phyloP scores from a whole-genome alignment of 92 coral and sea anemone species.

The Anthopleura xanthogrammica region DNA sequence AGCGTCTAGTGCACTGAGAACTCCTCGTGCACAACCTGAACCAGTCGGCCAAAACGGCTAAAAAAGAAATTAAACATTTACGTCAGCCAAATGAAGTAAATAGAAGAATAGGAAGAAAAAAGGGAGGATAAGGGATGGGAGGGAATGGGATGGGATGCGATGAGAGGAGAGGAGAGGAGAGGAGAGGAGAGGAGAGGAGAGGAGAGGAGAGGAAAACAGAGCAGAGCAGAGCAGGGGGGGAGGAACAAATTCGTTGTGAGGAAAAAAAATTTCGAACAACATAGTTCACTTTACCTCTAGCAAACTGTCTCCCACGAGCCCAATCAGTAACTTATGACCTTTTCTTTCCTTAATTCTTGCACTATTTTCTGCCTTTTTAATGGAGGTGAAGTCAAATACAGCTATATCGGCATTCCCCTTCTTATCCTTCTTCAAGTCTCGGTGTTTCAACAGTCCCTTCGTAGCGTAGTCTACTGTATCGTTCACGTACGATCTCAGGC shows the following conservation, averaged over 20 bases:
- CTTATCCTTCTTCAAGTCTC: conserved; percentile 64
- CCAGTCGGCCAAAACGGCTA: conserved; percentile 99
- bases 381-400: conserved; percentile 95
- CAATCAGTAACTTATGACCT: conserved; percentile 82
- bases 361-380: conserved; percentile 92
- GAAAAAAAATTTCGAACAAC: neutral
- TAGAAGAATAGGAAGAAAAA: neutral
- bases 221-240: neutral
- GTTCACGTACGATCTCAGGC: conserved; percentile 61
- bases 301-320: conserved; percentile 93
- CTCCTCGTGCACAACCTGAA: conserved; percentile 99
- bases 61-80: neutral
- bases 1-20: conserved; percentile 93
- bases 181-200: too few species aligned
- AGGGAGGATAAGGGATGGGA: neutral
- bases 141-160: too few species aligned
- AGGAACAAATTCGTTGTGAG: neutral
- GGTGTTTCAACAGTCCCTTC: conserved; percentile 65
- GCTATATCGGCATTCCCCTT: conserved; percentile 70
- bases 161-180: too few species aligned
- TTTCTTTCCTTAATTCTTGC: conserved; percentile 90
- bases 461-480: conserved; percentile 89
- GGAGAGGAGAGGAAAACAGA: neutral
- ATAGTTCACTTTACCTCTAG: conserved; percentile 62
- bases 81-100: neutral